These are phyloP conservation scores for Eupithecia abbreviata DNA, from an alignment of 2,888 invertebrate species.

Conservation along the genomic window DNA sequence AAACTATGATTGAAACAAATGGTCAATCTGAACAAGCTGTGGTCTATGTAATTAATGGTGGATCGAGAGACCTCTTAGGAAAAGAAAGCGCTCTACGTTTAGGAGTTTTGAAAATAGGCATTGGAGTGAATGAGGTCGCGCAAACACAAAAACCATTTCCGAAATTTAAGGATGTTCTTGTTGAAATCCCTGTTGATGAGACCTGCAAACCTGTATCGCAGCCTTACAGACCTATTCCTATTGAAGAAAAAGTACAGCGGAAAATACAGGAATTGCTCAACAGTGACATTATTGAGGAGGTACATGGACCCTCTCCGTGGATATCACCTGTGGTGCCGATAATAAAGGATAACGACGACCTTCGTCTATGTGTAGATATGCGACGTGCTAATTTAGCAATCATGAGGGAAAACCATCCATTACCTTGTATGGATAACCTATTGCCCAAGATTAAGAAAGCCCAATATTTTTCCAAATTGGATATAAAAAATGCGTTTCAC, in stretches of 20 bases:
- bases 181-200: not conserved
- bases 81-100: not conserved
- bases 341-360: slow-evolving; percentile 1
- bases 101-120: not conserved
- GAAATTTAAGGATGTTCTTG: not conserved
- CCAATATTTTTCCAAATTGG: slow-evolving; percentile 43
- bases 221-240: not conserved
- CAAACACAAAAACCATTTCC: not conserved
- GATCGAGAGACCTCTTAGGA: not conserved
- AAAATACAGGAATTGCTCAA: not conserved
- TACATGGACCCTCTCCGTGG: not conserved
- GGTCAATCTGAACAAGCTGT: not conserved
- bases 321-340: not conserved
- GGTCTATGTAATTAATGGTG: not conserved
- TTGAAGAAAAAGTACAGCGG: not conserved
- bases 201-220: not conserved
- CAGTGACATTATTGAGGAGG: not conserved
- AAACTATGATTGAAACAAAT: not conserved
- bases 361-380: not conserved
- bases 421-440: not conserved
- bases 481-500: slow-evolving; percentile 47
- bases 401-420: not conserved
- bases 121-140: not conserved
- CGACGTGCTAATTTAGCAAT: not conserved
- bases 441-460: slow-evolving; percentile 43